Evolutionary conservation across 2,113 vertebrate species (phyloP).

Genomic region (Gopherus flavomarginatus): DNA sequence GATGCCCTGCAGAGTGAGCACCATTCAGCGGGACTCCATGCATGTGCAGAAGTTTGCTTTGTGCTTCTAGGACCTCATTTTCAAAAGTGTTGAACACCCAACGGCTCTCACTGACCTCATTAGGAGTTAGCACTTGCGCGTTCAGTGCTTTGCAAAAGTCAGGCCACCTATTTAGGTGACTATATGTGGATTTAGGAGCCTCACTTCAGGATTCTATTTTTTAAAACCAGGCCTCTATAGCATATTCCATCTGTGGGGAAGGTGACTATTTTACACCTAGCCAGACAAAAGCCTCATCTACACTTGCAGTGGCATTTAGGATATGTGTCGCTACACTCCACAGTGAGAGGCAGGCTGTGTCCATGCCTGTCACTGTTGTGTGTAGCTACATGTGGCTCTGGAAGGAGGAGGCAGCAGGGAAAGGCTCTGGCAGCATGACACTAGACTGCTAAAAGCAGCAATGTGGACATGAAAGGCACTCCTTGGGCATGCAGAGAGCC

Average conservation of each 20-base stretch:
- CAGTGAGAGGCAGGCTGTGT: too few species aligned
- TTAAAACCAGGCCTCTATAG: constrained; percentile 46
- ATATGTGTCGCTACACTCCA: too few species aligned
- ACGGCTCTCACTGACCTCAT: not conserved
- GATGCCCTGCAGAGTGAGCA: not conserved
- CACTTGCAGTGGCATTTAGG: too few species aligned
- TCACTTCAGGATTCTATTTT: constrained; percentile 61
- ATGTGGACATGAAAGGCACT: too few species aligned
- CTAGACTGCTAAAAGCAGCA: too few species aligned
- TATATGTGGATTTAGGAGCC: constrained; percentile 55
- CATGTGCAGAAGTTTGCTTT: not conserved
- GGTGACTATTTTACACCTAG: constrained; percentile 59
- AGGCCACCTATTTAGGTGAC: constrained; percentile 38
- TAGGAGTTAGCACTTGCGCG: constrained; percentile 12
- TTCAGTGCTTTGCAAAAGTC: constrained; percentile 23
- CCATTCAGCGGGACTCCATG: not conserved
- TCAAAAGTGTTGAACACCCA: constrained; percentile 10
- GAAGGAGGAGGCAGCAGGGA: too few species aligned
- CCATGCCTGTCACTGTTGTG: too few species aligned
- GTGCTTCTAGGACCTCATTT: not conserved
- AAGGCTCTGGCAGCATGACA: too few species aligned
- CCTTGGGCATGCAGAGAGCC: too few species aligned
- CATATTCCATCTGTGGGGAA: constrained; percentile 35
- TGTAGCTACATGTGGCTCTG: too few species aligned
- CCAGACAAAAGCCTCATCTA: constrained; percentile 44